Evolutionary conservation across 1,140 invertebrate species (phyloP).

Genomic region (Pseudobourletiella spinata): DNA sequence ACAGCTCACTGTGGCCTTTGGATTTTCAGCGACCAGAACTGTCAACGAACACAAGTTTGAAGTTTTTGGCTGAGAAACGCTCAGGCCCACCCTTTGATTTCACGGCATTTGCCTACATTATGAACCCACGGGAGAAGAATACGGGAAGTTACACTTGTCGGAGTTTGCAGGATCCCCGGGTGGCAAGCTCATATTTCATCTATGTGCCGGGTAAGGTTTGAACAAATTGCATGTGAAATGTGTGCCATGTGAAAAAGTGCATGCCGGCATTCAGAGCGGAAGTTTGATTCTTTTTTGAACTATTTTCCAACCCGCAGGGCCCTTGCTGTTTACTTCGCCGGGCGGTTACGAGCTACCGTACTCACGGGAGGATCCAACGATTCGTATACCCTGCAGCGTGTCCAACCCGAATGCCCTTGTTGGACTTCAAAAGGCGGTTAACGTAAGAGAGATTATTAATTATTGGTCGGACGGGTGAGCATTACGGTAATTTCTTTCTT

Average conservation of each 20-base stretch:
- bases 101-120: slow-evolving; percentile 5
- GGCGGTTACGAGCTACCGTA: slow-evolving; percentile 5
- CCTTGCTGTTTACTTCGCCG: slow-evolving; percentile 12
- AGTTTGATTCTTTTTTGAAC: background rate
- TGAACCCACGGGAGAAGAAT: background rate
- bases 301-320: slow-evolving; percentile 7
- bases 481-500: no score
- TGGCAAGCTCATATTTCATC: slow-evolving; percentile 20
- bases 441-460: slow-evolving; percentile 9
- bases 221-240: background rate
- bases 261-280: background rate
- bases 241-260: background rate
- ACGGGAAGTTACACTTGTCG: slow-evolving; percentile 25
- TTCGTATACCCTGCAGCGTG: slow-evolving; percentile 25
- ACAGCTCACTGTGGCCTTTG: background rate
- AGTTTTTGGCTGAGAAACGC: background rate
- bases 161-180: slow-evolving; percentile 14
- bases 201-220: slow-evolving; percentile 22
- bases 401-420: slow-evolving; percentile 19
- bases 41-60: slow-evolving; percentile 7
- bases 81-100: background rate
- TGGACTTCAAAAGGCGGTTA: slow-evolving; percentile 22
- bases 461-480: background rate
- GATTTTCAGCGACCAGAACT: slow-evolving; percentile 11
- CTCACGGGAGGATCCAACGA: slow-evolving; percentile 1